Conservation (phyloP, 1,140 invertebrate genomes). For the Drosophila eugracilis region DNA sequence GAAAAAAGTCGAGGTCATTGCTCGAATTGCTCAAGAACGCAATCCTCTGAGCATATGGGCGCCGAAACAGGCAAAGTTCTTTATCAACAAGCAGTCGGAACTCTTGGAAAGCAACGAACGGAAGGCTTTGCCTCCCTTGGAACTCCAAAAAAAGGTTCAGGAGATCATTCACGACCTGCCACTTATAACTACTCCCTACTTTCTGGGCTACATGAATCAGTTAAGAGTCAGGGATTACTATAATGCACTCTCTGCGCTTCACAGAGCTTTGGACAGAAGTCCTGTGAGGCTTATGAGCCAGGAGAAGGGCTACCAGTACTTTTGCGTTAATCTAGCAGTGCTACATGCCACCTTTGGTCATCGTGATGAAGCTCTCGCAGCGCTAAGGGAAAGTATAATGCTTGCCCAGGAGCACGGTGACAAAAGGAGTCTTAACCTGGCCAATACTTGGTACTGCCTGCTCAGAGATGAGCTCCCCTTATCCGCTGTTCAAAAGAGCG, state of each 20-base stretch:
- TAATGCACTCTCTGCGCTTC: conserved; percentile 92
- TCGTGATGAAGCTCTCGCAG: conserved; percentile 91
- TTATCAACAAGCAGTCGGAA: conserved; percentile 93
- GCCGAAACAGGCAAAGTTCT: conserved; percentile 93
- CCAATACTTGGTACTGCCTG: conserved; percentile 92
- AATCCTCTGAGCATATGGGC: conserved; percentile 89
- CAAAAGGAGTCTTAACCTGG: conserved; percentile 93
- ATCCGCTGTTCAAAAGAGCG: conserved; percentile 59
- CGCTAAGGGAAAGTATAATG: conserved; percentile 93
- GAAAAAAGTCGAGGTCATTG: conserved; percentile 19
- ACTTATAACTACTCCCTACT: conserved; percentile 94
- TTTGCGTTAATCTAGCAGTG: conserved; percentile 94
- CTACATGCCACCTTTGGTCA: conserved; percentile 94
- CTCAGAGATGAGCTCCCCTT: conserved; percentile 85
- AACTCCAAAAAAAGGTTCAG: conserved; percentile 91
- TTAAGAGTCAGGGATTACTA: conserved; percentile 94
- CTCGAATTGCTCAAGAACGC: conserved; percentile 10
- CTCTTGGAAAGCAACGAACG: conserved; percentile 92
- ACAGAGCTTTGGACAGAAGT: conserved; percentile 93
- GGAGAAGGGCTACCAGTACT: conserved; percentile 91
- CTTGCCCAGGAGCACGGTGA: conserved; percentile 95
- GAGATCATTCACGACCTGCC: conserved; percentile 92
- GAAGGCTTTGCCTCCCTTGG: conserved; percentile 90
- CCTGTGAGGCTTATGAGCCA: conserved; percentile 86
- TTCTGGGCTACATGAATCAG: conserved; percentile 95